Percentiles rank a stretch among this genome's conserved stretches.
Evolutionary conservation across 1,140 invertebrate species (phyloP).

Genomic region (Anastrepha ludens): DNA sequence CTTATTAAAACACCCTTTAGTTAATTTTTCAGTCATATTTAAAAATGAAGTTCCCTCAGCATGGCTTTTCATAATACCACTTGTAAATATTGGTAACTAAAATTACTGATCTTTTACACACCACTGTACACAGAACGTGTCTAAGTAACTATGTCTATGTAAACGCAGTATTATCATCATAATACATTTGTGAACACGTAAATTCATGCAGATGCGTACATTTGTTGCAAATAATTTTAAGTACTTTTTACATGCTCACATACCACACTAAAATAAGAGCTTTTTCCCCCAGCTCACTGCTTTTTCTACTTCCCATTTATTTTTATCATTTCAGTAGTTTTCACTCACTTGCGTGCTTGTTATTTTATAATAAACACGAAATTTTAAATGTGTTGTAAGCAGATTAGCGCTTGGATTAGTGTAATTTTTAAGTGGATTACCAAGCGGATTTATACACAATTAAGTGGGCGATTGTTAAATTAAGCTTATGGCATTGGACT

Average conservation of each 20-base stretch:
- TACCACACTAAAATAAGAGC: neutral
- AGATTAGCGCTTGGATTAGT: slow-evolving; percentile 11
- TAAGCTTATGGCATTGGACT: neutral
- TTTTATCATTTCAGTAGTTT: neutral
- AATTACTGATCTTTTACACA: too few relatives aligned
- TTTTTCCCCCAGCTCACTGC: neutral
- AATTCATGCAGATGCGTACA: neutral
- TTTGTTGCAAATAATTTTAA: neutral
- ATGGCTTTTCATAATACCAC: too few relatives aligned
- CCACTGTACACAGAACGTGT: neutral
- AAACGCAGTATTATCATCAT: neutral
- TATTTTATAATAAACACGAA: slow-evolving; percentile 41
- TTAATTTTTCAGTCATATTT: too few relatives aligned
- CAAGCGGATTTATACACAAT: slow-evolving; percentile 24
- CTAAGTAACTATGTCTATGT: neutral
- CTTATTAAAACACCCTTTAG: too few relatives aligned
- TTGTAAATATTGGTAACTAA: too few relatives aligned
- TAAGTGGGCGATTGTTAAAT: neutral
- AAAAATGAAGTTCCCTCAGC: too few relatives aligned
- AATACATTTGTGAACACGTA: neutral
- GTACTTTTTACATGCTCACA: neutral
- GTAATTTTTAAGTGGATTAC: slow-evolving; percentile 41
- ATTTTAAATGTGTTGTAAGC: slow-evolving; percentile 30
- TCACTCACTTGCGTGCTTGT: neutral
- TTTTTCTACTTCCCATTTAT: neutral